Conservation (phyloP, 2,888 invertebrate species). For the Pandemis heparana region DNA sequence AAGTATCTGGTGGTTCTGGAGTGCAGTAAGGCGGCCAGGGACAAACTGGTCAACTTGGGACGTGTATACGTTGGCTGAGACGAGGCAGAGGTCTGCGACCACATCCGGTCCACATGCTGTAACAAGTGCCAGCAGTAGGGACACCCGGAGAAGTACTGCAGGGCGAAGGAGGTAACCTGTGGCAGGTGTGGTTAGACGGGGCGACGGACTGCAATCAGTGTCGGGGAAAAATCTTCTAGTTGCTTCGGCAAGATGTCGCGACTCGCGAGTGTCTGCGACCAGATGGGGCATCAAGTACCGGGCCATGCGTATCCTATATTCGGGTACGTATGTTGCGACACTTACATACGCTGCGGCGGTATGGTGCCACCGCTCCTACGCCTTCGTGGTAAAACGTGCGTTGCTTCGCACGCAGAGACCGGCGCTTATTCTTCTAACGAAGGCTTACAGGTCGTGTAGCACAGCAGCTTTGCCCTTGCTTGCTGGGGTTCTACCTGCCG, state of each 20-base stretch:
- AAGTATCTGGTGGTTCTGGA: conserved; percentile 38
- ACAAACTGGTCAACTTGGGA: background rate
- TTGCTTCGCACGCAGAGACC: conserved; percentile 46
- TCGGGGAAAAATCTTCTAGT: background rate
- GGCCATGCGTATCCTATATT: background rate
- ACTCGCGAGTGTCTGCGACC: background rate
- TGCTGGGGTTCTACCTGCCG: conserved; percentile 50
- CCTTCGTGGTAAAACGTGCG: conserved; percentile 41
- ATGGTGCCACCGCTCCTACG: conserved; percentile 39
- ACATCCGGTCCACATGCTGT: conserved; percentile 35
- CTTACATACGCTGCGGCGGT: conserved; percentile 1
- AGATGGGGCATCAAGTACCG: background rate
- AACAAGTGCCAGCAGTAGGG: conserved; percentile 43
- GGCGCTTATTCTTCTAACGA: conserved; percentile 47
- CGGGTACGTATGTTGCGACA: background rate
- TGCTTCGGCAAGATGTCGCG: conserved; percentile 8
- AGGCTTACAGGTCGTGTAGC: conserved; percentile 51
- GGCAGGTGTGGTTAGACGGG: conserved; percentile 39
- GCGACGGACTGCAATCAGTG: conserved; percentile 29
- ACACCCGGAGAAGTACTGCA: conserved; percentile 39
- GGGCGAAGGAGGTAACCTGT: conserved; percentile 23
- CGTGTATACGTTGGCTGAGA: conserved; percentile 34
- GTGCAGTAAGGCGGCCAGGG: conserved; percentile 24
- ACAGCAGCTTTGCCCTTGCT: conserved; percentile 50
- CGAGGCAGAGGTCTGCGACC: conserved; percentile 24